phyloP scores from a whole-genome alignment of 2,888 invertebrate genomes.

The Venustoraphidia nigricollis region DNA sequence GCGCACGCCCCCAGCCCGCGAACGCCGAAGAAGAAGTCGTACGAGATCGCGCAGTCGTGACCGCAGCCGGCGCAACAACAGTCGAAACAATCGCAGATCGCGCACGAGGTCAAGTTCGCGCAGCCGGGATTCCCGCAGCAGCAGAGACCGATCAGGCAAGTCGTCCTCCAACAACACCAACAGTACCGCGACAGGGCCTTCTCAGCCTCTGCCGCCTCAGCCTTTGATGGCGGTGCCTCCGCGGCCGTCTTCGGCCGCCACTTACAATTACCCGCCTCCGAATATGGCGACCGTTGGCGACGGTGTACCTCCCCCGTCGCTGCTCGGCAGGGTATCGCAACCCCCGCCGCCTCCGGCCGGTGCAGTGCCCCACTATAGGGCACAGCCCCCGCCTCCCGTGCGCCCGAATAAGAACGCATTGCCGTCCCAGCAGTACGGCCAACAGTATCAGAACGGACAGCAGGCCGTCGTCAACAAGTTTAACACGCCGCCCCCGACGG shows the following conservation, averaged over 20 bases:
- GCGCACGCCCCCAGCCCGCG: background rate
- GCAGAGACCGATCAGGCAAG: constrained; percentile 13
- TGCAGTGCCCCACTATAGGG: constrained; percentile 23
- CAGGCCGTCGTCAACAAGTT: background rate
- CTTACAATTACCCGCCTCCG: constrained; percentile 8
- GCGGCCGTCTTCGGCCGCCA: constrained; percentile 2
- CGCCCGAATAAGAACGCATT: constrained; percentile 12
- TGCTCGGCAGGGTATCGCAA: constrained; percentile 9
- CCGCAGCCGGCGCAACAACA: constrained; percentile 16
- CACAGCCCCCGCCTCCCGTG: constrained; percentile 23
- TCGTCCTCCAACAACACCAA: constrained; percentile 4
- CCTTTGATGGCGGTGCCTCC: constrained; percentile 11
- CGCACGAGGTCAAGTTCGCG: constrained; percentile 20
- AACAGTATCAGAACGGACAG: background rate
- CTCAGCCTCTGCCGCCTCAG: constrained; percentile 9
- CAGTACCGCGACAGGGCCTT: background rate
- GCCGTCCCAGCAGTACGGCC: constrained; percentile 4
- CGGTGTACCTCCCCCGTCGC: no score
- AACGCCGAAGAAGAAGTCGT: constrained; percentile 15
- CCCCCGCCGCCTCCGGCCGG: constrained; percentile 17
- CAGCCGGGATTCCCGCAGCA: background rate
- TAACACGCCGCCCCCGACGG: background rate
- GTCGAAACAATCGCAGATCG: constrained; percentile 14
- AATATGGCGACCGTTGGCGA: constrained; percentile 9
- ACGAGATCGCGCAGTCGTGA: constrained; percentile 21